phyloP scores from a whole-genome alignment of 2,113 vertebrate genomes.

The Brienomyrus longianalis region DNA sequence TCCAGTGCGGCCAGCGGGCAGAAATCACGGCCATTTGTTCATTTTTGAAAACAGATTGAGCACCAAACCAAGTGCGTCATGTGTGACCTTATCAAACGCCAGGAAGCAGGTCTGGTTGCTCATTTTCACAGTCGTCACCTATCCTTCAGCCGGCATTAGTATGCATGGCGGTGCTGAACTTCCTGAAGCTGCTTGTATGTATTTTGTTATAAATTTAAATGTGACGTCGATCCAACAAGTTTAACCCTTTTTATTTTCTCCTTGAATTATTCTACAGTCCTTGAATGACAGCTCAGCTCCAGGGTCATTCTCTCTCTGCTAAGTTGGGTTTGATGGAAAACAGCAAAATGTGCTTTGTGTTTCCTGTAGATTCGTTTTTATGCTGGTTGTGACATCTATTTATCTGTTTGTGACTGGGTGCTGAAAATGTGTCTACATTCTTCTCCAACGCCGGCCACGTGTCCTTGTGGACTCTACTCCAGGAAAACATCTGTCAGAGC shows the following conservation, averaged over 20 bases:
- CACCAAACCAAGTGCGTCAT: neutral
- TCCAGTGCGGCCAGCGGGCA: neutral
- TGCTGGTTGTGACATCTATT: neutral
- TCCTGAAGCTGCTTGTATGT: neutral
- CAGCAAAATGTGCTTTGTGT: neutral
- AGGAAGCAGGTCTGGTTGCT: neutral
- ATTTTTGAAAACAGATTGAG: neutral
- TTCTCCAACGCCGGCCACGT: neutral
- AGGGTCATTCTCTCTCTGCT: neutral
- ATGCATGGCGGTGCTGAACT: neutral
- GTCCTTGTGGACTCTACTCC: neutral
- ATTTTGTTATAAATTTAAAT: neutral
- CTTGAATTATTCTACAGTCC: neutral
- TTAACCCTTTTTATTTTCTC: neutral
- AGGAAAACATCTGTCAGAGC: neutral
- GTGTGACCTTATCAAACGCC: neutral
- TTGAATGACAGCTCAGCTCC: neutral
- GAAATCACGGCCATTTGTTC: neutral
- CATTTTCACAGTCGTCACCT: neutral
- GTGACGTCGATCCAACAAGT: neutral
- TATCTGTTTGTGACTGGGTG: neutral
- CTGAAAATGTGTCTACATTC: neutral
- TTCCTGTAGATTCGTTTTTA: neutral
- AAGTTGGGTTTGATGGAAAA: neutral
- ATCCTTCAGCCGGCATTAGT: neutral